Evolutionary conservation across 2,113 vertebrate species (phyloP).

Genomic region (Cathartes aura): DNA sequence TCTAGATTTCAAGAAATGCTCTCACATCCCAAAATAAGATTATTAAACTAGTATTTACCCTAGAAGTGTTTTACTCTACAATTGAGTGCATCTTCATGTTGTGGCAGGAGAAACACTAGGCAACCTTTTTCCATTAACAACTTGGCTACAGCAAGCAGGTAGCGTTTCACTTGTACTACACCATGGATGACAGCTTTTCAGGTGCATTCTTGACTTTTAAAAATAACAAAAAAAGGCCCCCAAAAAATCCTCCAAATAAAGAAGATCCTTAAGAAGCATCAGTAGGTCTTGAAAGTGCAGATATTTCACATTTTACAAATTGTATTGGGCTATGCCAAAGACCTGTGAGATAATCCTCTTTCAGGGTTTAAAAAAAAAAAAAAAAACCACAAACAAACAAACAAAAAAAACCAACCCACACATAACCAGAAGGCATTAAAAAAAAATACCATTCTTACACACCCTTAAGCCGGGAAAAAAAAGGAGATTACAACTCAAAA

Average conservation of each 20-base stretch:
- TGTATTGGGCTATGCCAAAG: neutral
- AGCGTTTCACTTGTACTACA: neutral
- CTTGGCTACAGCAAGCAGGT: neutral
- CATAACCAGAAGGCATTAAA: neutral
- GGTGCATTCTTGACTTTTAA: neutral
- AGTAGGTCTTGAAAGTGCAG: neutral
- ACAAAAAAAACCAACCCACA: too few relatives aligned
- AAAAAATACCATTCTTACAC: neutral
- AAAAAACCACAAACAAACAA: too few relatives aligned
- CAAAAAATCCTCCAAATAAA: neutral
- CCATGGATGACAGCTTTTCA: neutral
- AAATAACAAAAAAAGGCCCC: rapidly evolving
- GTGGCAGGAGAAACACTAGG: neutral
- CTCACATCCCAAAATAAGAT: neutral
- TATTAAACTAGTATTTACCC: neutral
- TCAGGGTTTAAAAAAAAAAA: neutral
- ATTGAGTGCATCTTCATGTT: neutral
- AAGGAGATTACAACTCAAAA: neutral
- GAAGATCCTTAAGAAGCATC: neutral
- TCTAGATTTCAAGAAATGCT: neutral
- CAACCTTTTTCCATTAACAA: neutral
- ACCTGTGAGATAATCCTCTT: neutral
- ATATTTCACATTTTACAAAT: neutral
- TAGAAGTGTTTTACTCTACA: neutral
- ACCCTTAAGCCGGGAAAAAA: neutral